Evolutionary conservation across 2,888 invertebrate species (phyloP), one percentile per base, ranked within the genome.

Genomic region (Eupithecia subumbrata): DNA sequence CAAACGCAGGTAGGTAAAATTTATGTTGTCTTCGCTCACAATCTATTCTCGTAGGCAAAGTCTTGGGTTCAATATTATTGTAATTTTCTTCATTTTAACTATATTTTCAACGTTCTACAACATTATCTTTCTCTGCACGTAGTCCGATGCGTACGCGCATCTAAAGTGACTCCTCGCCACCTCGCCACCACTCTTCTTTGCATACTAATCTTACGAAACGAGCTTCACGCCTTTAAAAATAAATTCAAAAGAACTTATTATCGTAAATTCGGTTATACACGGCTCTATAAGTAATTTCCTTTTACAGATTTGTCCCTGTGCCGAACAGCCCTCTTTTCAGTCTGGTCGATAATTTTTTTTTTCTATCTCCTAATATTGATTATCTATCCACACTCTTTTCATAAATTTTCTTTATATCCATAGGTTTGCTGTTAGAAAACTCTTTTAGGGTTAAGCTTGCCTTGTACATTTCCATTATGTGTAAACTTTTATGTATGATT

Each of bases 121-220:
- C 30, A 84, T 84, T 81, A 71, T 77, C 79, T 91, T 90, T 87
- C 91, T 77, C 74, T 43, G 71, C 89, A 90, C 91, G 92, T 90
- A 73, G 74, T 22, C 25, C 75, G 80, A 77, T 83, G 87, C 88
- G 85, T 80, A 79, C 81, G 82, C 88, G 94, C 93, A 94, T 93
- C 86, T 79, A 87, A 94, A 94, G 93, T 83, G 84, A 81, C 83
- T 87, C 83, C 88, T 94, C 90, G 92, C 90, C 94, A 94, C 94
- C 92, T 94, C 91, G 85, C 84, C 80, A 85, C 86, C 40, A 45
- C 56, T 43, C 43, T 69, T 22, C 72, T 88, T 89, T 90, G 94
- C 91, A 94, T 94, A 93, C 92, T 91, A 93, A 94, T 90, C 76
- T 79, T 45, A 71, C 76, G 76, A 76, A 76, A 73, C 75, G 81